Evolutionary conservation across 2,113 vertebrate genomes (phyloP).

Genomic region (Phylloscopus trochilus): DNA sequence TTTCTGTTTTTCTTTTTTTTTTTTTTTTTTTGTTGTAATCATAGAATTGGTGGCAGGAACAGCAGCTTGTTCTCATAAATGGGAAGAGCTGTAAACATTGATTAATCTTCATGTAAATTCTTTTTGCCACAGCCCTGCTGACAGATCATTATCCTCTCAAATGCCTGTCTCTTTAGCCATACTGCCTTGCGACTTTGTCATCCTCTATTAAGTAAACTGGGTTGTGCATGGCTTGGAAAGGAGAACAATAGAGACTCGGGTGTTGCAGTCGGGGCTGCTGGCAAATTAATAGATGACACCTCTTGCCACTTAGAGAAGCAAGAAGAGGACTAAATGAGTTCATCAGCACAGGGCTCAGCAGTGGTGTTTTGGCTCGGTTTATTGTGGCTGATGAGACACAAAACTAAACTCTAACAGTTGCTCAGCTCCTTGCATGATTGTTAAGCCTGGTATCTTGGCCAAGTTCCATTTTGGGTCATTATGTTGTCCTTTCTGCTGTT

Average conservation of each 20-base stretch:
- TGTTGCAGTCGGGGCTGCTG: neutral
- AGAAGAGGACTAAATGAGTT: neutral
- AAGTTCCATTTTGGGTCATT: conserved; percentile 50
- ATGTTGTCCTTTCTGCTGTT: conserved; percentile 43
- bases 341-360: neutral
- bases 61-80: conserved; percentile 59
- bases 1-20: neutral
- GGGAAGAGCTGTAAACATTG: conserved; percentile 70
- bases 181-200: conserved; percentile 33
- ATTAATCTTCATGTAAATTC: conserved; percentile 72
- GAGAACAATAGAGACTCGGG: conserved; percentile 16
- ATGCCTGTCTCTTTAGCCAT: conserved; percentile 55
- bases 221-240: conserved; percentile 5
- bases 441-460: conserved; percentile 25
- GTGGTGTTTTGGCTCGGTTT: conserved; percentile 13
- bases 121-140: conserved; percentile 62
- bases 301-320: conserved; percentile 51
- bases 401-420: conserved; percentile 46
- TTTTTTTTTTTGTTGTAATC: neutral
- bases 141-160: conserved; percentile 60
- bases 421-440: conserved; percentile 12
- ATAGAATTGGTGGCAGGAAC: conserved; percentile 40
- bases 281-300: conserved; percentile 63
- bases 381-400: neutral
- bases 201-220: conserved; percentile 39